A percentile compares a stretch with the other conserved stretches of the same genome.
phyloP scores from a whole-genome alignment of 1,140 invertebrate genomes.

The Lasioglossum albipes region DNA sequence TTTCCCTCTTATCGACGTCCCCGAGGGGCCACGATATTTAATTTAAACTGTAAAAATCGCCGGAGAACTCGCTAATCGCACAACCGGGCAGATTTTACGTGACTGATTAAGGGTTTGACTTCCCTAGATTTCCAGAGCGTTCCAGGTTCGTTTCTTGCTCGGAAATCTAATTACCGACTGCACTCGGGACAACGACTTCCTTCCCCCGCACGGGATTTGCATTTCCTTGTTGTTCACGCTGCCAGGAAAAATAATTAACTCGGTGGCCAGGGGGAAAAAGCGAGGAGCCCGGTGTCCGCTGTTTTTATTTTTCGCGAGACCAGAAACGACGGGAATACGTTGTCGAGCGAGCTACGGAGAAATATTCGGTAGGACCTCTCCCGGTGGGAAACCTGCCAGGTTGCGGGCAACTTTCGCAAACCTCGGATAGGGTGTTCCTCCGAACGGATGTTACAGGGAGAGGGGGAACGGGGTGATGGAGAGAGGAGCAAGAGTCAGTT shows the following conservation, averaged over 20 bases:
- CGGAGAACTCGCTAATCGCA: too few species aligned
- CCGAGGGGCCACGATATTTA: too few species aligned
- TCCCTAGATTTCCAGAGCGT: too few species aligned
- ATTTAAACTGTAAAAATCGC: too few species aligned
- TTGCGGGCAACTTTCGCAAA: conserved; percentile 53
- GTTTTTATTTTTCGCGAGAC: conserved; percentile 21
- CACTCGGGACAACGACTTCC: conserved; percentile 21
- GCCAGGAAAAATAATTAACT: conserved; percentile 54
- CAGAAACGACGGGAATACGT: neutral
- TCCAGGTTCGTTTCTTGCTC: neutral
- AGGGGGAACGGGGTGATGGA: neutral
- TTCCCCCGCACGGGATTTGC: neutral
- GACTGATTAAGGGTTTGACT: too few species aligned
- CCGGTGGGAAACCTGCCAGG: conserved; percentile 57
- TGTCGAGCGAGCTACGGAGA: conserved; percentile 5
- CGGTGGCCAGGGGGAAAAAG: conserved; percentile 10
- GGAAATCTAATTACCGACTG: conserved; percentile 36
- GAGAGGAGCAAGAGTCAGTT: conserved; percentile 29
- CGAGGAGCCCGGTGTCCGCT: neutral
- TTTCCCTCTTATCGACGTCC: too few species aligned
- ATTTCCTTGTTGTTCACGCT: conserved; percentile 43
- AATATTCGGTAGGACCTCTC: conserved; percentile 46
- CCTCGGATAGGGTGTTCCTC: conserved; percentile 29
- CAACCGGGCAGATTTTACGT: too few species aligned
- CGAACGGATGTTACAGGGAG: neutral